A percentile compares a stretch with the other conserved stretches of the same genome.
Conservation (phyloP, 1,140 invertebrate species). For the Neodiprion pinetum region DNA sequence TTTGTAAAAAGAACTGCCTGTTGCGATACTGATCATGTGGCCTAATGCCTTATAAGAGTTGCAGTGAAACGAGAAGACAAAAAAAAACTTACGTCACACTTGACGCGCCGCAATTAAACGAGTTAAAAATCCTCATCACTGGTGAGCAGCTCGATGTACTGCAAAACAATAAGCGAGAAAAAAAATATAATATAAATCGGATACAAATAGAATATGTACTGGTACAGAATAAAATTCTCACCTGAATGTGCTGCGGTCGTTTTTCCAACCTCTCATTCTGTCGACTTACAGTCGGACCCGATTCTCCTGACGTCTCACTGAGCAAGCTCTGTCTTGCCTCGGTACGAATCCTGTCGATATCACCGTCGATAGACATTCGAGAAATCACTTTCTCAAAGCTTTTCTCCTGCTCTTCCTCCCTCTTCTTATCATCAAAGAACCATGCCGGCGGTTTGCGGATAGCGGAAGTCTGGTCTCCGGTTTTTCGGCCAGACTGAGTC, state of each 20-base stretch:
- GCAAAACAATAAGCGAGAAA: neutral
- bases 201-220: neutral
- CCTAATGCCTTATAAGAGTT: no score
- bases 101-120: no score
- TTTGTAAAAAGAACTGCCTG: no score
- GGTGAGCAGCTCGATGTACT: neutral
- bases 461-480: neutral
- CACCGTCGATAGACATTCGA: neutral
- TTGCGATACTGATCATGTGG: no score
- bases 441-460: neutral
- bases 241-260: neutral
- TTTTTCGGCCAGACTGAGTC: neutral
- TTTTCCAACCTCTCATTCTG: neutral
- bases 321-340: neutral
- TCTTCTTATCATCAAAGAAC: neutral
- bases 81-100: no score
- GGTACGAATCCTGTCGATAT: neutral
- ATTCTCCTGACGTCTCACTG: neutral
- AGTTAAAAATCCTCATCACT: neutral
- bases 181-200: neutral
- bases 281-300: neutral
- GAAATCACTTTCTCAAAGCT: neutral
- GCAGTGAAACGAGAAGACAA: no score
- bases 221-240: neutral
- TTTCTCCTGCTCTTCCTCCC: neutral